Percentiles rank a stretch among this genome's conserved stretches.
phyloP scores from a whole-genome alignment of 2,888 invertebrate species.

The Rhimphoctona megacephalus region DNA sequence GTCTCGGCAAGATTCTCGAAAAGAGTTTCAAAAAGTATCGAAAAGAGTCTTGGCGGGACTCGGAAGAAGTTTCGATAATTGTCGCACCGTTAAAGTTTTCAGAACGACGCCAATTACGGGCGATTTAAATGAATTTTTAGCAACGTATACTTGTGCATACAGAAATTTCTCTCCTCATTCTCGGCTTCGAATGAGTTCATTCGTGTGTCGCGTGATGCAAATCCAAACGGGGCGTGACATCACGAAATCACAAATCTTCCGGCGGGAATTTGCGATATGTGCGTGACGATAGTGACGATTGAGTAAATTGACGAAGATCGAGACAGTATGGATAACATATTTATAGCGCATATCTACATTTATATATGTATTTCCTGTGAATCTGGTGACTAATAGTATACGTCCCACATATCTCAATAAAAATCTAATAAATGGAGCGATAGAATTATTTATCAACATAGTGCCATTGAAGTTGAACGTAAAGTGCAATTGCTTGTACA shows the following conservation, averaged over 20 bases:
- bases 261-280: conserved; percentile 20
- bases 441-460: conserved; percentile 4
- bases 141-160: conserved; percentile 10
- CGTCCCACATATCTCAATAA: background rate
- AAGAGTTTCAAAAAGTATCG: no score
- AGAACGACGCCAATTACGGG: conserved; percentile 27
- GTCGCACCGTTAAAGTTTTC: conserved; percentile 9
- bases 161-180: background rate
- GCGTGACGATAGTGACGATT: background rate
- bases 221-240: conserved; percentile 66
- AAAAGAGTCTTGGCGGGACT: no score
- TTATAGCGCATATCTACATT: background rate
- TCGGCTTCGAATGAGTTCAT: conserved; percentile 67
- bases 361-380: background rate
- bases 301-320: conserved; percentile 40
- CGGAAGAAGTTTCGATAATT: no score
- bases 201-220: conserved; percentile 68
- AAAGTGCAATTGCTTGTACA: background rate
- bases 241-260: conserved; percentile 56
- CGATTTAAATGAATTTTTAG: conserved; percentile 32
- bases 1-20: no score
- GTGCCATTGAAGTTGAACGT: background rate
- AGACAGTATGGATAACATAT: background rate
- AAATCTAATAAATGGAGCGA: conserved; percentile 2
- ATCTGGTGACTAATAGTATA: conserved; percentile 8